Evolutionary conservation across 2,888 invertebrate species (phyloP), one percentile per base, ranked within the genome.

Genomic region (Parnassius smintheus): DNA sequence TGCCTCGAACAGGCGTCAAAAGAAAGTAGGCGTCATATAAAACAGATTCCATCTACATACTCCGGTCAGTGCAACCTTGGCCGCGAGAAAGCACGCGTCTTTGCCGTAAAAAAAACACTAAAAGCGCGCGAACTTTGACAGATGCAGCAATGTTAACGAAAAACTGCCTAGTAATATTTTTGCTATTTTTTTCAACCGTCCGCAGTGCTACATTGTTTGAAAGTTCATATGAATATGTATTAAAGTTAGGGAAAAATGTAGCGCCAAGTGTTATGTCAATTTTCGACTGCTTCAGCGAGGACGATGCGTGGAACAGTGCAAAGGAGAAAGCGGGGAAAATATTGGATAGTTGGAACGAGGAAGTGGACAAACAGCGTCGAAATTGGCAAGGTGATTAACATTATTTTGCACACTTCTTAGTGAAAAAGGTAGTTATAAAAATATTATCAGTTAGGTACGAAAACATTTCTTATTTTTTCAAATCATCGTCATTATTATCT

Each of bases 241-340:
- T 86, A 71, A 88, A 75, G 76, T 74, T 88, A 3, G 88, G 90
- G 0, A 88, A 85, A 61, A 86, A 72, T 74, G 72, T 90, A 50
- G 88, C 88, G 45, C 93, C 93, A 2, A 92, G 91, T 78, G 88
- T 94, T 56, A 78, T 93, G 81, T 87, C 92, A 2, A 75, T 94
- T 58, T 76, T 93, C 61, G 86, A 93, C 66, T 94, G 94, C 77
- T 85, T 93, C 46, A 82, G 87, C 0, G 83, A 89, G 10, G 77
- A 85, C 0, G 85, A 93, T 46, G 86, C 91, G 9, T 93, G 93
- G 93, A 75, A 75, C 9, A 94, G 94, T 84, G 92, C 93, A 3
- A 87, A 86, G 48, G 86, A 92, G 65, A 92, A 92, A 68, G 92
- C 93, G 2, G 92, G 90, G 51, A 91, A 90, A 58, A 81, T 94